These are phyloP conservation scores for Tiaroga cobitis DNA, from an alignment of 2,797 vertebrate genomes.

Conservation along the genomic window DNA sequence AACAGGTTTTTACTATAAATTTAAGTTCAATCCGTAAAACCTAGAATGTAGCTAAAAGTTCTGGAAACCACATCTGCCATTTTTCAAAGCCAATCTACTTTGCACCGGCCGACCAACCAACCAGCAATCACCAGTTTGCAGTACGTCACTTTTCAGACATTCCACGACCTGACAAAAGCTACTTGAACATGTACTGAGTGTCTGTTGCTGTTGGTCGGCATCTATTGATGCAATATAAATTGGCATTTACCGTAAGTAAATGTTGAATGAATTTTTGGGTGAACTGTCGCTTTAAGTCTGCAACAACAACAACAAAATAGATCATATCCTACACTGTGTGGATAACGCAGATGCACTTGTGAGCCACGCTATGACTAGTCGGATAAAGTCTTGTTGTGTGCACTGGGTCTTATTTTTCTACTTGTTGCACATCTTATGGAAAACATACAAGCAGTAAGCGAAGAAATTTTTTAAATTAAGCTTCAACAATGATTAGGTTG, in stretches of 20 bases:
- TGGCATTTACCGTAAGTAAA: background rate
- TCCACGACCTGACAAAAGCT: background rate
- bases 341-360: background rate
- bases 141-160: background rate
- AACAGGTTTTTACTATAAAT: background rate
- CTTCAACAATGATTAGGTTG: slow-evolving; percentile 53
- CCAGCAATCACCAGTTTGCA: background rate
- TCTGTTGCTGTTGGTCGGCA: background rate
- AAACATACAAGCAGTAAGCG: slow-evolving; percentile 28
- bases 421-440: background rate
- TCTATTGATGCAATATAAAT: background rate
- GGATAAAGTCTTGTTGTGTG: background rate
- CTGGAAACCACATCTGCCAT: too few relatives aligned
- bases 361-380: background rate
- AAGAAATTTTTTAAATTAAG: slow-evolving; percentile 46
- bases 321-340: background rate
- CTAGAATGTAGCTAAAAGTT: background rate
- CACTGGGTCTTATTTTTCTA: background rate
- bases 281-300: background rate
- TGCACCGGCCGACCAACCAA: too few relatives aligned
- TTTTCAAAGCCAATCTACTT: too few relatives aligned
- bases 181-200: background rate
- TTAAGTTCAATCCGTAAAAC: background rate
- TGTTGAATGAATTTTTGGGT: too few relatives aligned
- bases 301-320: background rate